Evolutionary conservation across 2,888 invertebrate genomes (phyloP).

Genomic region (Ophonus ardosiacus): DNA sequence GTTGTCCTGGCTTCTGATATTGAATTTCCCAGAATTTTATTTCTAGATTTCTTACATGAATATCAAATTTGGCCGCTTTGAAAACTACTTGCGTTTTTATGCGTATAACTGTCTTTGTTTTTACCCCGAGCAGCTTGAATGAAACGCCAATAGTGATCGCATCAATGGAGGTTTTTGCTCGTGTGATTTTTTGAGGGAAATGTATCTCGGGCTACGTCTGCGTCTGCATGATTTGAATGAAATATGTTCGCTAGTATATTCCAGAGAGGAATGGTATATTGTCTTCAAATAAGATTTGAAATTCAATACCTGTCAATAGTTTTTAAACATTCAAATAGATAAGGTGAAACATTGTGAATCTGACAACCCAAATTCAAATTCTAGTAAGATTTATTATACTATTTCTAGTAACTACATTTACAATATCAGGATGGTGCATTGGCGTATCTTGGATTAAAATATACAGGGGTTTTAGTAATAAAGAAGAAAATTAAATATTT

Average conservation of each 20-base stretch:
- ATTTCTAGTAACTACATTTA: background rate
- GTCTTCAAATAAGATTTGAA: background rate
- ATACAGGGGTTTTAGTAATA: too few relatives aligned
- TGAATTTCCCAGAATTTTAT: slow-evolving; percentile 58
- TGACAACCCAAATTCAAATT: background rate
- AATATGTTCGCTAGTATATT: background rate
- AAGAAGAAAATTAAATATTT: too few relatives aligned
- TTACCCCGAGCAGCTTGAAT: slow-evolving; percentile 13
- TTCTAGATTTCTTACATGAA: slow-evolving; percentile 59
- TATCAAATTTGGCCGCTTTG: slow-evolving; percentile 52
- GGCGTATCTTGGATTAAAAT: too few relatives aligned
- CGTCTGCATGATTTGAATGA: background rate
- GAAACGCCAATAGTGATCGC: slow-evolving; percentile 39
- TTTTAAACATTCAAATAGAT: background rate
- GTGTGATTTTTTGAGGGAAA: background rate
- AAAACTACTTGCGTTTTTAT: slow-evolving; percentile 41
- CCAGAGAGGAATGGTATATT: background rate
- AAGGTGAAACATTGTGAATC: background rate
- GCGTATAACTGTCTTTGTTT: slow-evolving; percentile 42
- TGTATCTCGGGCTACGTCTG: background rate
- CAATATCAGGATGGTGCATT: background rate
- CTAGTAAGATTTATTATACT: background rate
- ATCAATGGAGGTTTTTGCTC: slow-evolving; percentile 25
- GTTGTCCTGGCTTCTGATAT: slow-evolving; percentile 56
- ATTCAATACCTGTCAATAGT: background rate